These are phyloP conservation scores for Aramus guarauna DNA, from an alignment of 2,113 vertebrate genomes.

Conservation along the genomic window DNA sequence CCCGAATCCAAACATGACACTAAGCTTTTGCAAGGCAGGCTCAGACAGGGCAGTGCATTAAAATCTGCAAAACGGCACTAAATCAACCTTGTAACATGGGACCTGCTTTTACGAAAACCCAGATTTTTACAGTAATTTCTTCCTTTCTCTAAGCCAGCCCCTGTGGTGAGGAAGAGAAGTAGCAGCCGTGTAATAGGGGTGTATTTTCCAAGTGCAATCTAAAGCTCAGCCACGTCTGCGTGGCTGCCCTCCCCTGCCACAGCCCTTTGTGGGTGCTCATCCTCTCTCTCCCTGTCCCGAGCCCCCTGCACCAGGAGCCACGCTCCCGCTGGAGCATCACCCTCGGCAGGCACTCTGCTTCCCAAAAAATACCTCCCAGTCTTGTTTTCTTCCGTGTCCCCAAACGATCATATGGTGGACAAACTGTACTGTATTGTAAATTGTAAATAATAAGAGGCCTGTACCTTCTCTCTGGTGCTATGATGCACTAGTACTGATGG, in stretches of 20 bases:
- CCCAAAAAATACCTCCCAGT: background rate
- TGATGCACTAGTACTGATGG: background rate
- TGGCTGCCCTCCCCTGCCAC: background rate
- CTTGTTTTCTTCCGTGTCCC: background rate
- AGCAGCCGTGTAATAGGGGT: background rate
- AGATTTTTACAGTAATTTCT: background rate
- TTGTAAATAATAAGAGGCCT: background rate
- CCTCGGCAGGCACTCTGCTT: background rate
- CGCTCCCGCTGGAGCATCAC: background rate
- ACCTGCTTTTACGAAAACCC: background rate
- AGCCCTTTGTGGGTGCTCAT: rapidly evolving
- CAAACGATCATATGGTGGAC: background rate
- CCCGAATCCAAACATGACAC: rapidly evolving
- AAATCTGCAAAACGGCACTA: background rate
- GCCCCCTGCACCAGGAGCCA: background rate
- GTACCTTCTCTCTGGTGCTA: background rate
- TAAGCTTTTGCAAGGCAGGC: background rate
- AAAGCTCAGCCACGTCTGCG: background rate
- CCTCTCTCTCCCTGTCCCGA: background rate
- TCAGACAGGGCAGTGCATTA: background rate
- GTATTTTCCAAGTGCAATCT: background rate
- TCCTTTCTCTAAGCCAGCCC: background rate
- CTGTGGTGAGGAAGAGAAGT: background rate
- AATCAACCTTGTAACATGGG: background rate
- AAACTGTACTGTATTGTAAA: background rate